Percentiles rank a stretch among this genome's conserved stretches.
Conservation (phyloP, 2,888 invertebrate genomes). For the Rotaria sp. region DNA sequence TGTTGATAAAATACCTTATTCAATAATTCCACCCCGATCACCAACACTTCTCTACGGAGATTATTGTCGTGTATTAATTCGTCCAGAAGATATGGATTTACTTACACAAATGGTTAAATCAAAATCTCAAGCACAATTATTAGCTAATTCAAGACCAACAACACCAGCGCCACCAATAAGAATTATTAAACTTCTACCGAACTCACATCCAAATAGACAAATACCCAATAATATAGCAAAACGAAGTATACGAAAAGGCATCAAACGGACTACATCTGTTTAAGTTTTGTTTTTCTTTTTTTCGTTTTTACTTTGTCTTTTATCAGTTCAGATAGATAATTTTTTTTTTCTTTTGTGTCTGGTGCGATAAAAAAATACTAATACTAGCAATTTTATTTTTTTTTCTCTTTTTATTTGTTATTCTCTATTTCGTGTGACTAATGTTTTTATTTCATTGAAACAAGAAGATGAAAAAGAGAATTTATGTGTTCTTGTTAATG, state of each 20-base stretch:
- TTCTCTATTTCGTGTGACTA: background rate
- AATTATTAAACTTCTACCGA: background rate
- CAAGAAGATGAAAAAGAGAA: background rate
- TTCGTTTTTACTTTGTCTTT: background rate
- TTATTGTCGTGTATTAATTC: constrained; percentile 20
- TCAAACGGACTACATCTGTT: constrained; percentile 25
- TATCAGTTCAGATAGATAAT: no score
- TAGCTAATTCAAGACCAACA: background rate
- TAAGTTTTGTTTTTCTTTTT: background rate
- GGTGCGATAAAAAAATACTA: background rate
- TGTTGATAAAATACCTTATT: background rate
- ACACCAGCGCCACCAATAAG: background rate
- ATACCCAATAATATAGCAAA: background rate
- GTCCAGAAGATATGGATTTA: constrained; percentile 23
- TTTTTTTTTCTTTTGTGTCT: background rate
- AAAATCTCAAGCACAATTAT: constrained; percentile 15
- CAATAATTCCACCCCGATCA: background rate
- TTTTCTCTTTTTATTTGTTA: background rate
- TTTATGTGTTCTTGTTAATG: background rate
- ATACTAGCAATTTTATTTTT: background rate
- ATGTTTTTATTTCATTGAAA: background rate
- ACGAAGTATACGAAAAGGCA: background rate
- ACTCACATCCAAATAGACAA: background rate
- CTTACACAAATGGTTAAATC: constrained; percentile 19
- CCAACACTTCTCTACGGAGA: background rate